Evolutionary conservation across 2,797 vertebrate genomes (phyloP), one percentile per base, ranked within the genome.

Genomic region (Sebastes minor): DNA sequence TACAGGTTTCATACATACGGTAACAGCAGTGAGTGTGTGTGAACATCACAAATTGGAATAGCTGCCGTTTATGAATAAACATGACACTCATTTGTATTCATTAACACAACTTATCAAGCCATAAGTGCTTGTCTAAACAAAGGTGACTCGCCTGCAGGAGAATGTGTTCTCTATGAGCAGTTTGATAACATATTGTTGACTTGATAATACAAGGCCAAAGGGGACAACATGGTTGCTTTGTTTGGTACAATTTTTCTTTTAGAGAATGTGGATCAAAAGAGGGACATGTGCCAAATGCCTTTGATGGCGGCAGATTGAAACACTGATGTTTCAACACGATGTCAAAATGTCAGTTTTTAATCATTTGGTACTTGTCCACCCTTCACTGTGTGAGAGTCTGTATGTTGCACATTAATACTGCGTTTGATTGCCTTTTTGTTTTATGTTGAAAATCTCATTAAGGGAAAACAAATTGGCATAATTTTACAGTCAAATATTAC

Each of bases 1-100:
- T 33, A 46, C 28, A n/a, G 42, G 32, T 66, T 60, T 63, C 27
- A 80, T 30, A 70, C 23, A 77, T 38, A 27, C 20, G 8, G 27
- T 79, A 80, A 74, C 23, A 66, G 52, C 56, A n/a, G 2, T 13
- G 57, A 56, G 56, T 13, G 69, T 68, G 67, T 74, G 25, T n/a
- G 11, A 79, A 66, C 38, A 60, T n/a, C 18, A 64, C 38, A 68
- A 71, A 78, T 68, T 63, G 20, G 59, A 32, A 71, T 32, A 25
- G 52, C 25, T 61, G 62, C 23, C 52, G 49, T 73, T 68, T 71
- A 81, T 82, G 61, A 84, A 80, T 78, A 83, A 63, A 81, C 61
- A 87, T 70, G 38, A 57, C 9, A 32, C 66, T 68, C 3, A 76
- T 84, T 79, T 65, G 57, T 79, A 77, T 91, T 87, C 32, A 80